Base-by-base conservation (phyloP, 2,888 invertebrate genomes). In the Amblyjoppa fuscipennis region DNA sequence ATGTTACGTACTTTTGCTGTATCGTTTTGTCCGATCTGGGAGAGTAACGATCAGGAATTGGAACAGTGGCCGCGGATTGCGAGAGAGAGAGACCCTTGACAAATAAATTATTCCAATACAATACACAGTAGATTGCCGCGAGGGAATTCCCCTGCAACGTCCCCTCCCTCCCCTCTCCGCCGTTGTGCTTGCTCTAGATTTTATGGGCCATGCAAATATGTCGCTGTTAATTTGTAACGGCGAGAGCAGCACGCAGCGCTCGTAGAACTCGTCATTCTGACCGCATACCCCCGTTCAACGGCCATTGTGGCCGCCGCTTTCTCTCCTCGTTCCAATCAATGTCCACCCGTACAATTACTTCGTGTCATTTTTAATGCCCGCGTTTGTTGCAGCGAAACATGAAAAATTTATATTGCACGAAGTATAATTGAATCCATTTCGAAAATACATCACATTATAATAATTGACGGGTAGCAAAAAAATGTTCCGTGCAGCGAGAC, bases 141-240 rank as follows among this genome's bases (percentile, higher is more conserved):
- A 45, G 61, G 53, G 77, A 61, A 77, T 84, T 77, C 64, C 31
- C 61, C 66, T 25, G 9, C 9, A 41, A 9, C 41, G 4, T 4
- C 34, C 9, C 41, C 41, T 2, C 2, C 11, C 41, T 9, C 41
- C 11, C 41, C 11, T 38, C 56, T 41, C 20, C 11, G 25, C 28
- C 13, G n/a, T 41, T 16, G 56, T 45, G 41, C 45, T 73, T 41
- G 38, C 70, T 75, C 80, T 86, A 78, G 87, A 89, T 85, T 85
- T 84, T 81, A 80, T 81, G 80, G 86, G 69, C 81, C 73, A 69
- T 74, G 82, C 86, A 89, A 90, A 90, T 90, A 87, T 85, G 85
- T 85, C 83, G 81, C 78, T 87, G 88, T 89, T 90, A 88, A 90
- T 90, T 90, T 86, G 88, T 85, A 87, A 88, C 86, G 61, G 81